Evolutionary conservation across 1,140 invertebrate species (phyloP), one percentile per base, ranked within the genome.

Genomic region (Heliconius hermathena): DNA sequence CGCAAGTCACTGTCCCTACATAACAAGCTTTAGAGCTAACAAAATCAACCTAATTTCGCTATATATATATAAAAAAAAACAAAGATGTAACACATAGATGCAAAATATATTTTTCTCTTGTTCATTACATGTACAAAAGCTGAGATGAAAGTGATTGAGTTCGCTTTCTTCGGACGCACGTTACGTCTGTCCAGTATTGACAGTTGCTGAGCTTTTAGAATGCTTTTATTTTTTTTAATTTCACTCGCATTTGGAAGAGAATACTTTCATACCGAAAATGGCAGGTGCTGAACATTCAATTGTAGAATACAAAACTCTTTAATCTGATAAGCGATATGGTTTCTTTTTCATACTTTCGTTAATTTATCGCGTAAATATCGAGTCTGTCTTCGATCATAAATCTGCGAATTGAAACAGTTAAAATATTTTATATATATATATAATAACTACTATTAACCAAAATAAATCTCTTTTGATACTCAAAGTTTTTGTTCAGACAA

Each of bases 61-160:
- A 76, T 66, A 11, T 20, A 60, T 76, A 74, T 81, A 83, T 80
- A 83, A 88, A 90, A 91, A 88, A 87, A 88, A 89, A 86, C 82
- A 83, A 82, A 84, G 90, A 91, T 91, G 90, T 93, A 89, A 88
- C 89, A 90, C 87, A 91, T 91, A 91, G 91, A 92, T 91, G 89
- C 88, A 84, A 91, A 81, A 89, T 90, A 89, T 86, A 79, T 90
- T 88, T 87, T 90, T 88, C 87, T 90, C 83, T 80, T 87, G 86
- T 90, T 88, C 89, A 89, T 89, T 87, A 87, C 87, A 73, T 73
- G 78, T 76, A 87, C 84, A 90, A 87, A 87, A 83, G 78, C 80
- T 76, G 79, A 89, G 86, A 92, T 92, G 90, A 93, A 93, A 93
- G 91, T 93, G 90, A 91, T 90, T 89, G 89, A 87, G 85, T 88